Evolutionary conservation across 2,113 vertebrate species (phyloP).

Genomic region (Hymenochirus boettgeri): DNA sequence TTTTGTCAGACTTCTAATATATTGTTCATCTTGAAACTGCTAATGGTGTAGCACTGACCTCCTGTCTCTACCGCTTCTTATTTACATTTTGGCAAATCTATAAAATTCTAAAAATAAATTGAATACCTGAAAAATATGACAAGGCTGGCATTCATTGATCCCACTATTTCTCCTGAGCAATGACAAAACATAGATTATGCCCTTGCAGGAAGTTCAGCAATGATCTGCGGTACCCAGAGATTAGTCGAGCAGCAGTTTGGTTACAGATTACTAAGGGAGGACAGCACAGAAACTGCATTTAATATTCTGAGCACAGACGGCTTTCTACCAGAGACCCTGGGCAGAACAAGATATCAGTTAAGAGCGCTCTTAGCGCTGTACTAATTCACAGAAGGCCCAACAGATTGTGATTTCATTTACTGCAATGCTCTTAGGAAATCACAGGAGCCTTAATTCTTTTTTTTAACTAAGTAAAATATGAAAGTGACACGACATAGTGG

Average conservation of each 20-base stretch:
- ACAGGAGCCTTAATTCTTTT: conserved; percentile 32
- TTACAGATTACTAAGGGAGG: conserved; percentile 13
- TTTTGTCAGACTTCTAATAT: neutral
- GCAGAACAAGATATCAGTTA: conserved; percentile 26
- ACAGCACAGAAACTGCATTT: conserved; percentile 7
- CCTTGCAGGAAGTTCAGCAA: conserved; percentile 4
- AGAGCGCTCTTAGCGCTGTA: conserved; percentile 9
- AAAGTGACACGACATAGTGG: too few species aligned
- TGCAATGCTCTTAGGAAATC: conserved; percentile 20
- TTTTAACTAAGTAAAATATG: too few species aligned
- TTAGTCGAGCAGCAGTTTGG: conserved; percentile 1
- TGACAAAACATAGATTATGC: neutral
- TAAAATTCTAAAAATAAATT: neutral
- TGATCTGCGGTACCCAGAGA: conserved; percentile 9
- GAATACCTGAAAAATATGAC: neutral
- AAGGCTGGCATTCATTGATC: neutral
- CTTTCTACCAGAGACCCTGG: conserved; percentile 17
- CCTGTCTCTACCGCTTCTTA: neutral
- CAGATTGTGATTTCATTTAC: conserved; percentile 39
- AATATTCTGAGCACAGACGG: conserved; percentile 11
- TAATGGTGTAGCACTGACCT: neutral
- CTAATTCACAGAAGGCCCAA: conserved; percentile 24
- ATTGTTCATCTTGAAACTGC: neutral
- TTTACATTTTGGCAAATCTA: neutral
- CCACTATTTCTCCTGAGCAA: neutral